Base-by-base conservation (phyloP, 1,140 invertebrate genomes). In the Amphibalanus amphitrite region DNA sequence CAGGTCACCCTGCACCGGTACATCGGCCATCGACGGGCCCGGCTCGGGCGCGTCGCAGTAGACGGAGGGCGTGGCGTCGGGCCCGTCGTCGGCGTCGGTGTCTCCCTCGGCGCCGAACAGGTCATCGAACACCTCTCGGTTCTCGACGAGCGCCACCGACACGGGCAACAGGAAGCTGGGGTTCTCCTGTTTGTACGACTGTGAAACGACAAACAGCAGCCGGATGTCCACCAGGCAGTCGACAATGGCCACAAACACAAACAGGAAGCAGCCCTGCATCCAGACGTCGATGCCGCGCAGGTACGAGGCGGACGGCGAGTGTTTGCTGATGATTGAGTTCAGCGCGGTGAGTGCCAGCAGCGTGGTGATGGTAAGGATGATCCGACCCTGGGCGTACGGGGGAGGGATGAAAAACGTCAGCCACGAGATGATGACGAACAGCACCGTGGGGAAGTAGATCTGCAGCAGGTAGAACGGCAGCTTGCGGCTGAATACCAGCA, bases 211-310 rank as follows among this genome's bases (percentile, higher is more conserved):
- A 26, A 29, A 64, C n/a, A 30, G 38, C 29, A 73, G 67, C 1
- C 69, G 68, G 28, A 86, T 77, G 69, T 89, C 86, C 74, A 88
- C 82, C 72, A 87, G 87, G 79, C 87, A 90, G 78, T 90, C 87
- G 70, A 88, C 79, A n/a, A 90, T 79, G 0, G 87, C 85, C 10
- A 86, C 80, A 77, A 89, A 89, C 26, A 89, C 87, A 79, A 90
- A 89, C 47, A 87, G 79, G 8, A 87, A 86, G 78, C 88, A 89
- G 8, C 83, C 85, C 74, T 87, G 84, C 77, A 88, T 83, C 88
- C 88, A 89, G 29, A 88, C 84, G 77, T 89, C 88, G 29, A 89
- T 85, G 74, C 86, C 86, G 77, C 89, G 88, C 33, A 87, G 78
- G 75, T 86, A 85, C 25, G 85, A 78, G 0, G 84, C 84, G 28